Evolutionary conservation across 2,113 vertebrate genomes (phyloP).

Genomic region (Elachura formosa): DNA sequence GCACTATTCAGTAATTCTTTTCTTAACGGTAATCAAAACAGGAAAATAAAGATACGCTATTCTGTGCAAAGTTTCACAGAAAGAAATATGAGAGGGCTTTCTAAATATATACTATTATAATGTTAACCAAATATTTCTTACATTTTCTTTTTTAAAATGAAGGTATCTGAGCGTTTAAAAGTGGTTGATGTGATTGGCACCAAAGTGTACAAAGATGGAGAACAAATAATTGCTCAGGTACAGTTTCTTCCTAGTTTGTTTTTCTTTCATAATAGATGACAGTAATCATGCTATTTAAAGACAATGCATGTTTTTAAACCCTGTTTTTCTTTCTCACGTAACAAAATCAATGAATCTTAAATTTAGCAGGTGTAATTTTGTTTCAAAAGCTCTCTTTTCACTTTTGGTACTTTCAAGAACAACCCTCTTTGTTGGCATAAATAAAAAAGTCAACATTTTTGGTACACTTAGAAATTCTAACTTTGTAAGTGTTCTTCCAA

Average conservation of each 20-base stretch:
- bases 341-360: not conserved
- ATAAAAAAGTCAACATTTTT: not conserved
- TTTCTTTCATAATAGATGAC: not conserved
- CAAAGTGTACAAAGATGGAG: conserved; percentile 86
- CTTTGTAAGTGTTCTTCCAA: not conserved
- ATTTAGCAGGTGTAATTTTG: not conserved
- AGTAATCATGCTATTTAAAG: not conserved
- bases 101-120: not conserved
- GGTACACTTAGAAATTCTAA: not conserved
- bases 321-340: not conserved
- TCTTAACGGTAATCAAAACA: not conserved
- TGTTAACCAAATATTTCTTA: not conserved
- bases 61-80: not conserved
- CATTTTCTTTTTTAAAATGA: not conserved
- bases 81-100: not conserved
- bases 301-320: not conserved
- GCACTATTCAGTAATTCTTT: not conserved
- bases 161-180: conserved; percentile 97
- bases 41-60: not conserved
- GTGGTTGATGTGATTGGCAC: conserved; percentile 95
- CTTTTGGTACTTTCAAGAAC: not conserved
- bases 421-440: not conserved
- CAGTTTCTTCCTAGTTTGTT: not conserved
- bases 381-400: not conserved
- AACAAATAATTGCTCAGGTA: conserved; percentile 99